These are phyloP conservation scores for Oppia nitens DNA, from an alignment of 1,140 invertebrate species.

Conservation along the genomic window DNA sequence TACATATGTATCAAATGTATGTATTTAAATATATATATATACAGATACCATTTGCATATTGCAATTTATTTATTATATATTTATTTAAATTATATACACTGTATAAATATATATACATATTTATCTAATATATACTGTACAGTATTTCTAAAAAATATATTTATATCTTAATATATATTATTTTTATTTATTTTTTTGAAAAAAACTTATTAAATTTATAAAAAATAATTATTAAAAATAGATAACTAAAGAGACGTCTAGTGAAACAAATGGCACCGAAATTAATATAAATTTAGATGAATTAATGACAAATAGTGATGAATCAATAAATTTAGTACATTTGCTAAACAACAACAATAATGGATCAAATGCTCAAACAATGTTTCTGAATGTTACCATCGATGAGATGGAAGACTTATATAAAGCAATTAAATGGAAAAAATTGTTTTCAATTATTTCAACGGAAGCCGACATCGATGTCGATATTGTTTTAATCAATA, in stretches of 20 bases:
- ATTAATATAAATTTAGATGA: neutral
- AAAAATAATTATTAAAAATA: neutral
- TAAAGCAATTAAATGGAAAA: slow-evolving; percentile 1
- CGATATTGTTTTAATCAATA: slow-evolving; percentile 5
- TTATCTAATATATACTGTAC: too few species aligned
- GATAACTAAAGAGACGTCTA: neutral
- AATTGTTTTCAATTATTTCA: neutral
- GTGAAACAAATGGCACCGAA: neutral
- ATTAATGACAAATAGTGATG: neutral
- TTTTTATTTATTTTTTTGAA: too few species aligned
- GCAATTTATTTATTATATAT: too few species aligned
- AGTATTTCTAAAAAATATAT: too few species aligned
- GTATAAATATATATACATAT: too few species aligned
- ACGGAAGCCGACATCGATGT: neutral
- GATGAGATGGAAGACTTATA: slow-evolving; percentile 3
- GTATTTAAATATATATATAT: too few species aligned
- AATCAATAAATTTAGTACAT: too few species aligned
- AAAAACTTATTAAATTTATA: too few species aligned
- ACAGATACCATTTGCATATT: too few species aligned
- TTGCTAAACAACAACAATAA: neutral
- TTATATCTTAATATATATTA: too few species aligned
- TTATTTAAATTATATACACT: too few species aligned
- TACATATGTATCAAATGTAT: too few species aligned
- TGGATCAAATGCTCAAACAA: neutral
- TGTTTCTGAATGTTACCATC: slow-evolving; percentile 4